Conservation (phyloP, 53 echinoderm and acorn worm genomes). For the Luidia sarsii region DNA sequence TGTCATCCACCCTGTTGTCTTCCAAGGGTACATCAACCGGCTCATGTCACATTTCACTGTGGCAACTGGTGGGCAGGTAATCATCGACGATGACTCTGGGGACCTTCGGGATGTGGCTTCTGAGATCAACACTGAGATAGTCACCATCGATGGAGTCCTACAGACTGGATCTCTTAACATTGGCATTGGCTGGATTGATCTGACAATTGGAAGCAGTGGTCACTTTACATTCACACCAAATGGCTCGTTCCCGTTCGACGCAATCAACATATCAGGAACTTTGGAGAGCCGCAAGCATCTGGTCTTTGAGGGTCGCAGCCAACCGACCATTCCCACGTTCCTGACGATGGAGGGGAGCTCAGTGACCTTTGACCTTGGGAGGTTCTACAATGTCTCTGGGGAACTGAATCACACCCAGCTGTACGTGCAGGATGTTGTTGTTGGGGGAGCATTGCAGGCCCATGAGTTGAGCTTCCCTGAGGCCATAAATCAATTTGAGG, state of each 20-base stretch:
- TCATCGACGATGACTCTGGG: not conserved
- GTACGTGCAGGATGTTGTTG: constrained; percentile 20
- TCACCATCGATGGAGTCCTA: constrained; percentile 47
- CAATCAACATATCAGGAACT: constrained; percentile 40
- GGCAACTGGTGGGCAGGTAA: constrained; percentile 27
- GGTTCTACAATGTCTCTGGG: constrained; percentile 35
- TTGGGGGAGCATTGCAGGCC: constrained; percentile 49
- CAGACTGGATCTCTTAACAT: constrained; percentile 34
- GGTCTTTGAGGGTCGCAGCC: constrained; percentile 27
- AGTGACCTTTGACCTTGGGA: constrained; percentile 59
- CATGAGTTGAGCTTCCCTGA: constrained; percentile 48
- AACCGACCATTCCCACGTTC: constrained; percentile 23
- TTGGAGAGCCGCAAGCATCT: constrained; percentile 57
- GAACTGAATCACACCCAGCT: constrained; percentile 40
- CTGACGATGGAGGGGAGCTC: constrained; percentile 43
- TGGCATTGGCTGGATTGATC: constrained; percentile 49
- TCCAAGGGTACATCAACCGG: constrained; percentile 30
- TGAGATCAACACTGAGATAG: constrained; percentile 44
- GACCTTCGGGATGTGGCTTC: not conserved
- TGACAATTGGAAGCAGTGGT: constrained; percentile 37
- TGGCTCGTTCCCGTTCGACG: constrained; percentile 36
- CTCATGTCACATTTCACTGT: constrained; percentile 36
- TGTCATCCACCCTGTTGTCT: constrained; percentile 25
- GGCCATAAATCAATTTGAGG: constrained; percentile 24
- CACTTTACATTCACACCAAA: constrained; percentile 49